Evolutionary conservation across 2,888 invertebrate genomes (phyloP).

Genomic region (Mechanitis mazaeus): DNA sequence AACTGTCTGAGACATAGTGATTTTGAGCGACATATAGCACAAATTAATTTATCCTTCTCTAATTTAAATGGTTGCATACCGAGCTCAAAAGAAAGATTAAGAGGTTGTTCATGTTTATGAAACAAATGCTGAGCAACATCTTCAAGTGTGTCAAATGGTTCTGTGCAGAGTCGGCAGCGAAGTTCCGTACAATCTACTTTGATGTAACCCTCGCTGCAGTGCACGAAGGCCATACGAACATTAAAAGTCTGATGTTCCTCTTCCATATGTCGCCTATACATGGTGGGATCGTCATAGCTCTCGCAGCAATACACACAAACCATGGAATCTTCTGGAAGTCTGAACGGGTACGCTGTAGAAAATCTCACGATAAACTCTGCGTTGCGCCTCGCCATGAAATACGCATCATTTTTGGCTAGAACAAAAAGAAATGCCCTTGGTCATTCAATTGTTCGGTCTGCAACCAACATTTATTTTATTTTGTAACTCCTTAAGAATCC

Average conservation of each 20-base stretch:
- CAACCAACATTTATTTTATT: constrained; percentile 18
- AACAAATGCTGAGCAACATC: constrained; percentile 51
- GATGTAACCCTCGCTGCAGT: constrained; percentile 56
- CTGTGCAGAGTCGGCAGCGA: constrained; percentile 52
- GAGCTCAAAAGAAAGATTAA: constrained; percentile 44
- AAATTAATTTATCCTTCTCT: constrained; percentile 47
- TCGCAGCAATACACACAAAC: constrained; percentile 68
- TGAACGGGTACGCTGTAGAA: constrained; percentile 68
- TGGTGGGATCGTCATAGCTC: constrained; percentile 48
- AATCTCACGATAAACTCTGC: constrained; percentile 64
- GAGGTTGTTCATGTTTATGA: constrained; percentile 44
- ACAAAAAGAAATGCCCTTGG: constrained; percentile 69
- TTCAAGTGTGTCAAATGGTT: constrained; percentile 42
- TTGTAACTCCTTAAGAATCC: constrained; percentile 21
- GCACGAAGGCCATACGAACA: constrained; percentile 52
- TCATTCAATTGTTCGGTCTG: constrained; percentile 47
- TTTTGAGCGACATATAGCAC: constrained; percentile 53
- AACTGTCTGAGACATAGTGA: constrained; percentile 51
- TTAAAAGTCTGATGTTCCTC: constrained; percentile 55
- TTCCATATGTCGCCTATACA: constrained; percentile 59
- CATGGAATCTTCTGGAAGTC: constrained; percentile 60
- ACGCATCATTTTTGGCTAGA: constrained; percentile 61
- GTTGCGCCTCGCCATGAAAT: constrained; percentile 63
- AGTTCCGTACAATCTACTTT: constrained; percentile 62
- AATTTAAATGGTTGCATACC: constrained; percentile 61